phyloP scores from a whole-genome alignment of 2,888 invertebrate genomes.

The Lysandra bellargus region DNA sequence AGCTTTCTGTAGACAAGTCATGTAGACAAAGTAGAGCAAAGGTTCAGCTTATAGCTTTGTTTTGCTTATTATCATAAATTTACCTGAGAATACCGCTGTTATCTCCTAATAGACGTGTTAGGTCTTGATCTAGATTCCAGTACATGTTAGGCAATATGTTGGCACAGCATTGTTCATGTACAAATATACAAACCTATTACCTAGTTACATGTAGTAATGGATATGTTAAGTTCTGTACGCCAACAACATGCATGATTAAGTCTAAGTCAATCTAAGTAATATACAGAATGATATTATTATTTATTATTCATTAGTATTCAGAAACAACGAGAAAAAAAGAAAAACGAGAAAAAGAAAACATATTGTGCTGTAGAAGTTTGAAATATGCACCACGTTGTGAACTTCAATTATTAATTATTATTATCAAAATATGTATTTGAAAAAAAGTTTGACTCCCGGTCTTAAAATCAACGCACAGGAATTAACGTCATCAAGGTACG shows the following conservation, averaged over 20 bases:
- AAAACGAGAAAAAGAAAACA: no score
- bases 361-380: no score
- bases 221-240: not conserved
- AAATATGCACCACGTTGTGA: no score
- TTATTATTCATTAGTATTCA: no score
- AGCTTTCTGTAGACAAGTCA: not conserved
- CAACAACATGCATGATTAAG: not conserved
- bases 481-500: no score
- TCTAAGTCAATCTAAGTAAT: not conserved
- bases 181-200: not conserved
- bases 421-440: no score
- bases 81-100: slow-evolving; percentile 9
- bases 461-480: no score
- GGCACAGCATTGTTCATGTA: not conserved
- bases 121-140: slow-evolving; percentile 27
- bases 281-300: no score
- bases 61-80: slow-evolving; percentile 18
- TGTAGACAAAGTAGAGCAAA: not conserved
- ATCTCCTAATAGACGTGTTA: slow-evolving; percentile 24
- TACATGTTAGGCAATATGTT: slow-evolving; percentile 20
- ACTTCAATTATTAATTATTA: no score
- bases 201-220: not conserved
- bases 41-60: not conserved
- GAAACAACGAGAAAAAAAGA: no score
- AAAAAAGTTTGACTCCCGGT: no score